Percentiles rank a stretch among this genome's conserved stretches.
These are phyloP conservation scores for Bombus soroeensis DNA, from an alignment of 1,140 invertebrate species.

Conservation along the genomic window DNA sequence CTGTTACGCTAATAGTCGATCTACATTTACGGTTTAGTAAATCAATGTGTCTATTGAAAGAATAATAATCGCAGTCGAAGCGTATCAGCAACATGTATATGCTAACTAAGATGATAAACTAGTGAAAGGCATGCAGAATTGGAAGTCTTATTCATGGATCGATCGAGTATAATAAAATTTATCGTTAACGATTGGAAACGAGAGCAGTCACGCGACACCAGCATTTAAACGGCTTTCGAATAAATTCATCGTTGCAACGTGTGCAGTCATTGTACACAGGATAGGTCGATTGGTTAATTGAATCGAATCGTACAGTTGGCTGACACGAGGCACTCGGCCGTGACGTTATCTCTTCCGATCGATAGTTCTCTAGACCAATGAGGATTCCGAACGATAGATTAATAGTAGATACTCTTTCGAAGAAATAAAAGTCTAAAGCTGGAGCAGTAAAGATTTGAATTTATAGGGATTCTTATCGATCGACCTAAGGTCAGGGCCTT, in stretches of 20 bases:
- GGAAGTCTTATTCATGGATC: background rate
- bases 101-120: background rate
- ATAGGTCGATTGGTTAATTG: conserved; percentile 51
- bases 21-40: background rate
- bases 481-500: conserved; percentile 42
- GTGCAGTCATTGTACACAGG: conserved; percentile 13
- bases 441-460: conserved; percentile 59
- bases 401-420: background rate
- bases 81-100: background rate
- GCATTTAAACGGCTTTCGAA: conserved; percentile 9
- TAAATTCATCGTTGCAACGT: conserved; percentile 1
- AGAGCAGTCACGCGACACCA: conserved; percentile 12
- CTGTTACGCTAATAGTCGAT: background rate
- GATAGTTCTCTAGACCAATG: conserved; percentile 44
- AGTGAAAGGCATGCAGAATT: background rate
- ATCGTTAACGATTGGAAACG: background rate
- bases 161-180: background rate
- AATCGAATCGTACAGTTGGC: conserved; percentile 22
- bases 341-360: conserved; percentile 46
- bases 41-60: background rate
- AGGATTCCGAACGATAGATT: conserved; percentile 27
- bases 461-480: conserved; percentile 61
- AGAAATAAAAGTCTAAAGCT: conserved; percentile 30
- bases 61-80: background rate
- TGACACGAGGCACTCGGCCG: conserved; percentile 12